phyloP scores from a whole-genome alignment of 2,797 vertebrate genomes.

The Sarcoramphus papa region DNA sequence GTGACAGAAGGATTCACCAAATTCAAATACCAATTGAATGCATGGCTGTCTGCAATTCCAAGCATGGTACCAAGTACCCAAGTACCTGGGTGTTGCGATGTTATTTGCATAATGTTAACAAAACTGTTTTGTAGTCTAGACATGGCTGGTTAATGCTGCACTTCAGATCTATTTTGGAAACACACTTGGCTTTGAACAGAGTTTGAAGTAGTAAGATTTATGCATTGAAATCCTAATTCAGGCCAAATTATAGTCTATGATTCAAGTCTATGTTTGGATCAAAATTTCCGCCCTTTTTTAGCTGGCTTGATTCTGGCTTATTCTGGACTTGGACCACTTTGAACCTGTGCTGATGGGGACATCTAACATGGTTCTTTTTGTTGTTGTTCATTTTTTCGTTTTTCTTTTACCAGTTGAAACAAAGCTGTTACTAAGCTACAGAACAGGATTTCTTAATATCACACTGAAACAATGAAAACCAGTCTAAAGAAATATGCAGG shows the following conservation, averaged over 20 bases:
- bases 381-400: neutral
- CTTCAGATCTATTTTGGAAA: neutral
- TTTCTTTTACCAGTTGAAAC: neutral
- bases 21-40: neutral
- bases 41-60: neutral
- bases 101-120: neutral
- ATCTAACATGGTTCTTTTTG: neutral
- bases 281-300: neutral
- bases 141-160: neutral
- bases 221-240: neutral
- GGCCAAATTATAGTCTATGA: neutral
- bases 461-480: neutral
- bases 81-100: neutral
- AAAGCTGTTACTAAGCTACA: neutral
- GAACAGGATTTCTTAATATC: neutral
- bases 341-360: neutral
- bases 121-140: neutral
- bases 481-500: neutral
- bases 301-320: neutral
- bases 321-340: neutral
- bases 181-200: neutral
- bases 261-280: neutral
- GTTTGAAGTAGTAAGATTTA: neutral
- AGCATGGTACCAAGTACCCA: neutral
- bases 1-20: neutral